phyloP scores from a whole-genome alignment of 2,888 invertebrate species.

The Philonicus albiceps region DNA sequence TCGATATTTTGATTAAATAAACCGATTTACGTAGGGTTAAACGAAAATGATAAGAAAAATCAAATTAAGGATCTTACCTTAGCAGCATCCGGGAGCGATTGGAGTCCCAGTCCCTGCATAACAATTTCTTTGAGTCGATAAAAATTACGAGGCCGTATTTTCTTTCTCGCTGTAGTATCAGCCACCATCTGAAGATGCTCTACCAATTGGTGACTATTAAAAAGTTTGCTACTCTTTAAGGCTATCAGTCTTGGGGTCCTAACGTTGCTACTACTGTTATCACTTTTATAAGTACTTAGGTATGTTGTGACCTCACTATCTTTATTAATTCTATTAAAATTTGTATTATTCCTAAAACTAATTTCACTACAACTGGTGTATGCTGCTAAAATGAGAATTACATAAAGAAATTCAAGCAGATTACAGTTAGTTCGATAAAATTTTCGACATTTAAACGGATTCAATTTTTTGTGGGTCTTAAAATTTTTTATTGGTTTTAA shows the following conservation, averaged over 20 bases:
- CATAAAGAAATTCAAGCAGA: conserved; percentile 20
- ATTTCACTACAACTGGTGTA: conserved; percentile 47
- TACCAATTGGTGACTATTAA: background rate
- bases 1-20: no score
- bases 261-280: conserved; percentile 19
- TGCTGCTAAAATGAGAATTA: conserved; percentile 37
- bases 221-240: background rate
- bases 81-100: conserved; percentile 56
- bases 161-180: background rate
- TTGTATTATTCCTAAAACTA: conserved; percentile 22
- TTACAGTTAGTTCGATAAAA: conserved; percentile 47
- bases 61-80: conserved; percentile 52
- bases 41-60: no score
- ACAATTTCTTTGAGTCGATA: conserved; percentile 55
- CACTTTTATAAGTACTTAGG: conserved; percentile 10
- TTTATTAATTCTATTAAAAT: background rate
- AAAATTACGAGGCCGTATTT: conserved; percentile 47
- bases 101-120: conserved; percentile 57
- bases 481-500: conserved; percentile 43
- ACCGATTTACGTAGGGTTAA: no score
- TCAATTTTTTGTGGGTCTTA: conserved; percentile 44
- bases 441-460: conserved; percentile 40
- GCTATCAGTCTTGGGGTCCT: conserved; percentile 44
- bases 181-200: background rate
- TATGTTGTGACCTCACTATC: background rate